Evolutionary conservation across 2,113 vertebrate genomes (phyloP), one percentile per base, ranked within the genome.

Genomic region (Microtus pennsylvanicus): DNA sequence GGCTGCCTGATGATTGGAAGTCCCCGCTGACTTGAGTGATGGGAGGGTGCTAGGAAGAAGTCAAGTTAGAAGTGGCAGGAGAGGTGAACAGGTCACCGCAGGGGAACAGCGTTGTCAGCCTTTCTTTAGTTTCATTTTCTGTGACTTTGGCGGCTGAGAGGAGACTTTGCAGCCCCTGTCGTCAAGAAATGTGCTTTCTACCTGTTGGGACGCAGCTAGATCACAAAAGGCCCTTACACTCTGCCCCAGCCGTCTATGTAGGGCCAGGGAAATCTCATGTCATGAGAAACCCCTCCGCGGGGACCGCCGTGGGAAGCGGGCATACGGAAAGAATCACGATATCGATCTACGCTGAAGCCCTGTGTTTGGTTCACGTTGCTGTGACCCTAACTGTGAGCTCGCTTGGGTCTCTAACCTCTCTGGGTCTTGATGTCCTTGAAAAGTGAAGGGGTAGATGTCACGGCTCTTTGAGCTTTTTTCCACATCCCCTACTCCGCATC

Each of bases 21-120:
- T 96, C 97, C 97, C 98, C 98, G 97, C 97, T 98, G 97, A 96
- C 96, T 98, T 96, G 97, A 98, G 97, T 97, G 97, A 98, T 94
- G 89, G 65, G 92, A 88, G 35, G n/a, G 97, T 91, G 95, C 97
- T 98, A 55, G 92, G 92, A 92, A 91, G 94, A 93, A 97, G 96
- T 65, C 58, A 98, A 98, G 98, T 97, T 98, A 97, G 92, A 98
- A 96, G 96, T 98, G 98, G 98, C 98, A 98, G 97, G 97, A 93
- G 93, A 97, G 5, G 52, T 95, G 97, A 98, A 92, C 98, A 97
- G 97, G 97, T 98, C 97, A 95, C 95, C 97, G 98, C 98, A 96
- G 21, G 89, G 93, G 97, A 98, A 97, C 97, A 95, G 95, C 95
- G 96, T 97, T 98, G 98, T 98, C 97, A 95, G 81, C 80, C 92